phyloP scores from a whole-genome alignment of 2,113 vertebrate species.

The Ictalurus punctatus region DNA sequence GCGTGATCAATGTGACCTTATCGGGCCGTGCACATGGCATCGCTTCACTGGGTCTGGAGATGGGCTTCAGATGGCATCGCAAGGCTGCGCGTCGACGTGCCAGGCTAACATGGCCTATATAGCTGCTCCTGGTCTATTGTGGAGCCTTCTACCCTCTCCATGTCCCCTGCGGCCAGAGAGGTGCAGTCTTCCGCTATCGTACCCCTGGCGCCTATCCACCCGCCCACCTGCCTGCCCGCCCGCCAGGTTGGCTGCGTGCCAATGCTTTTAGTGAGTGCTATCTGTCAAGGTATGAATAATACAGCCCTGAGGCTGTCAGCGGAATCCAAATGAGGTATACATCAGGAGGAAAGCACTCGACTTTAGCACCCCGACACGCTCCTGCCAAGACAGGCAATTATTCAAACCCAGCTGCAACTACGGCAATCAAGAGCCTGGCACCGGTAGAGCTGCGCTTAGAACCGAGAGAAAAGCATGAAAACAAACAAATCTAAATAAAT shows the following conservation, averaged over 20 bases:
- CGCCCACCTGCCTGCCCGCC: conserved; percentile 34
- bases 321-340: conserved; percentile 97
- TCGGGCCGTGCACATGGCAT: conserved; percentile 84
- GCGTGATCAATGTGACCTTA: conserved; percentile 90
- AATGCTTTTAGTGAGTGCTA: conserved; percentile 97
- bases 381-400: conserved; percentile 96
- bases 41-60: conserved; percentile 64
- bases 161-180: conserved; percentile 68
- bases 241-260: conserved; percentile 91
- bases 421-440: conserved; percentile 78
- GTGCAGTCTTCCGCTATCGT: conserved; percentile 43
- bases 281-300: conserved; percentile 99
- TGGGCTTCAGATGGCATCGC: conserved; percentile 1
- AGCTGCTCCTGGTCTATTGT: conserved; percentile 27
- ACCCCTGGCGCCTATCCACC: conserved; percentile 38
- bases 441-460: conserved; percentile 29
- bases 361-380: conserved; percentile 87
- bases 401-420: conserved; percentile 87
- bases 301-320: conserved; percentile 91
- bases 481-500: conserved; percentile 52
- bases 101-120: conserved; percentile 24
- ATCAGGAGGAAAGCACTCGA: conserved; percentile 95
- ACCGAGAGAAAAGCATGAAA: conserved; percentile 51
- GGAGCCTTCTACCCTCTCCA: conserved; percentile 37
- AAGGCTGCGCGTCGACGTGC: background rate